Conservation (phyloP, 2,797 vertebrate genomes). For the Hemibagrus guttatus region DNA sequence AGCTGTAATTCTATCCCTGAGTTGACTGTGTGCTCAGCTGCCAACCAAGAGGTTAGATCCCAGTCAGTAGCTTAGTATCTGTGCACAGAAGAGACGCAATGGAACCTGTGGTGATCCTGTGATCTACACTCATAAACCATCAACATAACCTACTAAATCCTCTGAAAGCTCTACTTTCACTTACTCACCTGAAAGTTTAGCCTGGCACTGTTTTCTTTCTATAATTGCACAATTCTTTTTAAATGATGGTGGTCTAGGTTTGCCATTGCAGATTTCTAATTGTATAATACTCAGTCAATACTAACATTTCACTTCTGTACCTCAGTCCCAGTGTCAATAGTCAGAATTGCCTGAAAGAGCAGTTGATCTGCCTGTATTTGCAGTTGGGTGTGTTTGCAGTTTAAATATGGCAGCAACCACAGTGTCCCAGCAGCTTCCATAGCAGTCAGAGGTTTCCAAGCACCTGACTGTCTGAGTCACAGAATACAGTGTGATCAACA, state of each 20-base stretch:
- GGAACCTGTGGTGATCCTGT: neutral
- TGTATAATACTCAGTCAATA: neutral
- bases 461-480: slow-evolving; percentile 26
- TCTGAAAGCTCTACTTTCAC: slow-evolving; percentile 20
- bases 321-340: neutral
- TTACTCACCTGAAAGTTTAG: slow-evolving; percentile 29
- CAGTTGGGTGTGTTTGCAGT: slow-evolving; percentile 44
- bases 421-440: slow-evolving; percentile 12
- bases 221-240: neutral
- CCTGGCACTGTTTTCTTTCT: neutral
- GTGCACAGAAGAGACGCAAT: neutral
- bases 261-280: neutral
- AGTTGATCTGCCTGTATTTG: slow-evolving; percentile 37
- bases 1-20: slow-evolving; percentile 43
- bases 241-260: neutral
- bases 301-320: slow-evolving; percentile 7
- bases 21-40: slow-evolving; percentile 34
- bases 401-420: slow-evolving; percentile 62
- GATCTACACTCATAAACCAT: slow-evolving; percentile 5
- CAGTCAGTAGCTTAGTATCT: slow-evolving; percentile 28
- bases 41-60: slow-evolving; percentile 37
- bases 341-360: slow-evolving; percentile 14
- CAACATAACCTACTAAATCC: neutral
- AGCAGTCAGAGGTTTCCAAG: slow-evolving; percentile 26
- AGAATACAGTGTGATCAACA: neutral